phyloP scores from a whole-genome alignment of 35 echinoderm and acorn worm genomes.

The Stichopus chloronotus region DNA sequence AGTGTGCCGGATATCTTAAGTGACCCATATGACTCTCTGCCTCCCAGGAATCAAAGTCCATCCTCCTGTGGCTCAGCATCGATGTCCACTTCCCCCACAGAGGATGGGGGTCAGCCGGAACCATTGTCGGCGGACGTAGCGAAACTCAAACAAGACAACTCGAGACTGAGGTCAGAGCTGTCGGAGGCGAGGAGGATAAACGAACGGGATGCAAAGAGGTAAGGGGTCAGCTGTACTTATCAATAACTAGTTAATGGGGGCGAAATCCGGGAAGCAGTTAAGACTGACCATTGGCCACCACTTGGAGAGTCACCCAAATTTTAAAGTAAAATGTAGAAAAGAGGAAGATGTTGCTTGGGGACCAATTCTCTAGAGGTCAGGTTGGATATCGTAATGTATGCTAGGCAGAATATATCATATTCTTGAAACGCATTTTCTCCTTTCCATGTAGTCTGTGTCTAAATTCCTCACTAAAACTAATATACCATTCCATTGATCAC shows the following conservation, averaged over 20 bases:
- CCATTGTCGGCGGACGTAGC: constrained; percentile 37
- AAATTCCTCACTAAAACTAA: too few relatives aligned
- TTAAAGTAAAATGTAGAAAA: not conserved
- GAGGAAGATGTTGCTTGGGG: not conserved
- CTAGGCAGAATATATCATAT: too few relatives aligned
- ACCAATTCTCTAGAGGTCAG: too few relatives aligned
- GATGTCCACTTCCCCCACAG: constrained; percentile 43
- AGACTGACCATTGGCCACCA: too few relatives aligned
- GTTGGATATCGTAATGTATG: too few relatives aligned
- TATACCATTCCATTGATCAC: too few relatives aligned
- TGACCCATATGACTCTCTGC: constrained; percentile 41
- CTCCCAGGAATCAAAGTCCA: constrained; percentile 40
- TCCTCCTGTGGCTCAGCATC: not conserved
- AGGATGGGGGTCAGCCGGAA: constrained; percentile 20
- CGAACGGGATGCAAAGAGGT: constrained; percentile 91
- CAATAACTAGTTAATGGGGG: not conserved
- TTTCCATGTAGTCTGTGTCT: too few relatives aligned
- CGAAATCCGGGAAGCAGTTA: not conserved
- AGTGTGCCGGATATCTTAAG: constrained; percentile 53
- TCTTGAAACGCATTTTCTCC: too few relatives aligned
- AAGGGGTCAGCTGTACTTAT: constrained; percentile 29
- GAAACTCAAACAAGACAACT: constrained; percentile 71
- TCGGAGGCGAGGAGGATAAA: constrained; percentile 65
- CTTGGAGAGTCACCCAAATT: not conserved
- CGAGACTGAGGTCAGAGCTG: constrained; percentile 72